A percentile compares a stretch with the other conserved stretches of the same genome.
Conservation (phyloP, 2,113 vertebrate species). For the Tragulus kanchil region DNA sequence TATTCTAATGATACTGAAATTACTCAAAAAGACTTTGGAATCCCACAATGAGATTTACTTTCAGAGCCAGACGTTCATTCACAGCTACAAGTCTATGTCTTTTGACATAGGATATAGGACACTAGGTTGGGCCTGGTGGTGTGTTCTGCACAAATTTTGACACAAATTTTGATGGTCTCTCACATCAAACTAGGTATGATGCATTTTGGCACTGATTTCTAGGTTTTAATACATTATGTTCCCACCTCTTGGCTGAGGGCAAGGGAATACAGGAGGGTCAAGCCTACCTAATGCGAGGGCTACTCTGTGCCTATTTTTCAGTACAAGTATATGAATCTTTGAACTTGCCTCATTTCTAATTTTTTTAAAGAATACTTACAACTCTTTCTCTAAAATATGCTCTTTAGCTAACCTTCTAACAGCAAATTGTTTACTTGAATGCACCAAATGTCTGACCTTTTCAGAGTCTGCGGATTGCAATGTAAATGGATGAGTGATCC, state of each 20-base stretch:
- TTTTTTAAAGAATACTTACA: not conserved
- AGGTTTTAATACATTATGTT: not conserved
- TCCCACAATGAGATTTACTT: not conserved
- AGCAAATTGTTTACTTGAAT: conserved; percentile 15
- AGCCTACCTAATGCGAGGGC: not conserved
- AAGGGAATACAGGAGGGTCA: not conserved
- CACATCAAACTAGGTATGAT: not conserved
- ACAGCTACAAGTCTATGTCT: not conserved
- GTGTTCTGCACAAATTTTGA: not conserved
- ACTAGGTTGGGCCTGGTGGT: not conserved
- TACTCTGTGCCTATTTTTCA: not conserved
- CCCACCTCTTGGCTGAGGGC: not conserved
- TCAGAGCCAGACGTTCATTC: not conserved
- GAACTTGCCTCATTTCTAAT: not conserved
- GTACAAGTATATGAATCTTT: not conserved
- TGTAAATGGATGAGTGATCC: not conserved
- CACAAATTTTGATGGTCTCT: not conserved
- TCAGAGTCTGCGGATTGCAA: not conserved
- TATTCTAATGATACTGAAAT: not conserved
- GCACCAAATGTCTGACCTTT: not conserved
- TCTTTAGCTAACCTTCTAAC: not conserved
- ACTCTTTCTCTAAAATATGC: not conserved
- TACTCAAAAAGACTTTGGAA: not conserved
- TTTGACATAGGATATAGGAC: no score
- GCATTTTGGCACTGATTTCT: not conserved